These are phyloP conservation scores for Parnassius orleans DNA, from an alignment of 2,888 invertebrate species.

Conservation along the genomic window DNA sequence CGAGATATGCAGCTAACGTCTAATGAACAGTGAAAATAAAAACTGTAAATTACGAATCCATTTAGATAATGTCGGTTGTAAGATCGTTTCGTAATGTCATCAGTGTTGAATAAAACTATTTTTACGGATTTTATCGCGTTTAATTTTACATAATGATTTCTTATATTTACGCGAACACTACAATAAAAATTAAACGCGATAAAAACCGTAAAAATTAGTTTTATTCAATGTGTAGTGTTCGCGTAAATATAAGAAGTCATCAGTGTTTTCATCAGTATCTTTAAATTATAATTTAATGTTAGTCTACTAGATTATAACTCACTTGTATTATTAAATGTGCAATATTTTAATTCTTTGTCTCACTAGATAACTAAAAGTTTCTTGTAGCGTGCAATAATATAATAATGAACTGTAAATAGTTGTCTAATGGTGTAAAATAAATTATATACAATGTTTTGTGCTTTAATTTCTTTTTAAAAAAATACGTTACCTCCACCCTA, in stretches of 20 bases:
- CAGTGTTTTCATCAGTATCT: not conserved
- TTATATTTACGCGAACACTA: too few species aligned
- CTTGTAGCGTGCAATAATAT: slow-evolving; percentile 25
- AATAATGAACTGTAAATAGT: slow-evolving; percentile 22
- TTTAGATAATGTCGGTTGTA: not conserved
- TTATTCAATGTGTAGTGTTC: too few species aligned
- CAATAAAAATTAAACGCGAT: too few species aligned
- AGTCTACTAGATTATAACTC: slow-evolving; percentile 1
- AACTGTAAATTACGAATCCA: too few species aligned
- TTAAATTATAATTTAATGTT: slow-evolving; percentile 2
- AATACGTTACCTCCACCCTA: too few species aligned
- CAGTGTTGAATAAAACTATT: too few species aligned
- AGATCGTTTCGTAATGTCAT: slow-evolving; percentile 23
- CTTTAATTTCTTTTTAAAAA: slow-evolving; percentile 1
- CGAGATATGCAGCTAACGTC: too few species aligned
- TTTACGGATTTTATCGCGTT: too few species aligned
- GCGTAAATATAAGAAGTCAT: too few species aligned
- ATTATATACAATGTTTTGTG: slow-evolving; percentile 8
- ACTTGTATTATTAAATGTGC: slow-evolving; percentile 25
- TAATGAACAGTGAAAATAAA: too few species aligned
- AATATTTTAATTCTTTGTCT: slow-evolving; percentile 19
- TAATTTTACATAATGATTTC: too few species aligned
- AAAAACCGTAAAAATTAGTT: too few species aligned
- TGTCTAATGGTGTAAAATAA: slow-evolving; percentile 24
- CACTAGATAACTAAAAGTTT: slow-evolving; percentile 14